Percentiles rank a stretch among this genome's conserved stretches.
phyloP scores from a whole-genome alignment of 2,797 vertebrate genomes.

The Takifugu ocellatus region DNA sequence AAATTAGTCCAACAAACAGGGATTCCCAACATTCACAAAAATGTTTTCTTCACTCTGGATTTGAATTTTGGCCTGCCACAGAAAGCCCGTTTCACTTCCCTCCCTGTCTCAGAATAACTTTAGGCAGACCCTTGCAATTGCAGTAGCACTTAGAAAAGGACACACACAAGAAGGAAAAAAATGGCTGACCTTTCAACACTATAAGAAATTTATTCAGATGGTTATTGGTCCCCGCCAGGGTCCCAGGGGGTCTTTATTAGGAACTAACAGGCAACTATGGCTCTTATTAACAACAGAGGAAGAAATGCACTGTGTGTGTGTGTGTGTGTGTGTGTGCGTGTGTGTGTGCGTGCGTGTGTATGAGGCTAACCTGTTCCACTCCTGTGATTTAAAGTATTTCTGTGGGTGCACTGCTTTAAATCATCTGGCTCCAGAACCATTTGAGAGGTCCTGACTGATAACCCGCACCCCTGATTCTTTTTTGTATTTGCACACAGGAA shows the following conservation, averaged over 20 bases:
- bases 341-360: conserved; percentile 1
- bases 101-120: conserved; percentile 28
- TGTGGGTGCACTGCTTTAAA: conserved; percentile 24
- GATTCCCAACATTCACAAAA: too few species aligned
- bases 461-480: conserved; percentile 23
- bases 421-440: conserved; percentile 54
- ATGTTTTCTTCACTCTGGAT: too few species aligned
- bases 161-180: conserved; percentile 53
- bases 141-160: conserved; percentile 47
- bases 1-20: too few species aligned
- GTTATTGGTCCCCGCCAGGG: conserved; percentile 65
- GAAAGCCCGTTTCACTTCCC: conserved; percentile 20
- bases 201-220: conserved; percentile 62
- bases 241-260: conserved; percentile 67
- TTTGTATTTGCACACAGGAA: not conserved
- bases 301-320: conserved; percentile 27
- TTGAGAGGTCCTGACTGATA: conserved; percentile 37
- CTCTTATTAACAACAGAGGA: conserved; percentile 60
- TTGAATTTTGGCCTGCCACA: not conserved
- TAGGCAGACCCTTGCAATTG: conserved; percentile 48
- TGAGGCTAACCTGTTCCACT: conserved; percentile 35
- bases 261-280: conserved; percentile 42
- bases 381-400: conserved; percentile 37
- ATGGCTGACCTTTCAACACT: conserved; percentile 62
- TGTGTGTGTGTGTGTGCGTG: not conserved